Evolutionary conservation across 2,113 vertebrate genomes (phyloP), one percentile per base, ranked within the genome.

Genomic region (Aptenodytes forsteri): DNA sequence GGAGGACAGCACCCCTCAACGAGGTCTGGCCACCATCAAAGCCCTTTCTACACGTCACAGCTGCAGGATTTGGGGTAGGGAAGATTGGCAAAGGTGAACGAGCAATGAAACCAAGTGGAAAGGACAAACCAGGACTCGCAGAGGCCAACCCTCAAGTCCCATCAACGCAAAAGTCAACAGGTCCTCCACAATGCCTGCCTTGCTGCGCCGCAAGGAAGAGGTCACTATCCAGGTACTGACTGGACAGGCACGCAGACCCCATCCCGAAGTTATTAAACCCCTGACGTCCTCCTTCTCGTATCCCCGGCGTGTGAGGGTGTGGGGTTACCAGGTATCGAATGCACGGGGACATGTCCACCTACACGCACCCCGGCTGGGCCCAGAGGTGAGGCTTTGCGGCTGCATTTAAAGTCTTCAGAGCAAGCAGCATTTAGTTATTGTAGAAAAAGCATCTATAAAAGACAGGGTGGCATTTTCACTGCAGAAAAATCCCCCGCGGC

Each of bases 311-410:
- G 16, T 10, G 32, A 91, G 27, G 32, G 17, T 4, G 7, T 34
- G 36, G 38, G 50, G 11, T 54, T 32, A 73, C 65, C 19, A 46
- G 40, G 23, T 52, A 62, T 18, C 1, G 3, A 54, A 34, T 2
- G 22, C 11, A 3, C 0, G 0, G 22, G 36, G 21, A 77, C 30
- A 7, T 0, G 2, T 62, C 59, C 59, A 61, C 59, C 40, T 55
- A 21, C 26, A 38, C 2, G 1, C 47, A 50, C 20, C 22, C 26
- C 2, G 6, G 16, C 58, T 30, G 58, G 22, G 38, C 40, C 47
- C 6, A 3, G 38, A 36, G 61, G 36, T 15, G 62, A 79, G 11
- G 44, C 26, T 32, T 17, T 54, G 56, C 58, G 56, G 32, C 66
- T 69, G 42, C 47, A 22, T n/a, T n/a, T 23, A 1, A 3, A 62